These are phyloP conservation scores for Mya arenaria DNA, from an alignment of 1,140 invertebrate genomes.

Conservation along the genomic window DNA sequence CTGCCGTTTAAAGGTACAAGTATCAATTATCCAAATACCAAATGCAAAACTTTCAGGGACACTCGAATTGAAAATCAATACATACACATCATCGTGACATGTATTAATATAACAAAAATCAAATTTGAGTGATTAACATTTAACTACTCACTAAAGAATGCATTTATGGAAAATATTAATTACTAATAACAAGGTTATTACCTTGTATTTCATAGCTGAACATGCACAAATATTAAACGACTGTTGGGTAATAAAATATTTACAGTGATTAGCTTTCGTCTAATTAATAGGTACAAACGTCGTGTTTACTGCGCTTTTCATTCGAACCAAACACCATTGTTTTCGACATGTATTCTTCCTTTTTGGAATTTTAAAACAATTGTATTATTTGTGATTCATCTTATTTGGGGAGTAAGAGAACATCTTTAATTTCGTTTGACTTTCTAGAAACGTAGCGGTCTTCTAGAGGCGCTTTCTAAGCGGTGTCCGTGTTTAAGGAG, in stretches of 20 bases:
- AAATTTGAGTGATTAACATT: no score
- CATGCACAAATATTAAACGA: no score
- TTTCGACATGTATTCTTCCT: not conserved
- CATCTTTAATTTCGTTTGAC: not conserved
- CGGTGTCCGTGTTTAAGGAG: constrained; percentile 19
- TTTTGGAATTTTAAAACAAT: not conserved
- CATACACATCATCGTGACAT: no score
- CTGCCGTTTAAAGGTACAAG: no score
- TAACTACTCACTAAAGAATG: no score
- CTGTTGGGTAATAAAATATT: not conserved
- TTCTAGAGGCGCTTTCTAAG: constrained; percentile 11
- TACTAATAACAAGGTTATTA: no score
- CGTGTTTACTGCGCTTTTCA: not conserved
- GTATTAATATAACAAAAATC: no score
- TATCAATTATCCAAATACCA: no score
- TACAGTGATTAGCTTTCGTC: not conserved
- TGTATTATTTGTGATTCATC: not conserved
- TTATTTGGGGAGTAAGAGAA: not conserved
- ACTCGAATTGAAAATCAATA: no score
- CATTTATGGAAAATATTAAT: no score
- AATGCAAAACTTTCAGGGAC: no score
- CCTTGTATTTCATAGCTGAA: no score
- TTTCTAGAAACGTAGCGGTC: constrained; percentile 20
- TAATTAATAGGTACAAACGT: not conserved
- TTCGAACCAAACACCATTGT: not conserved